Evolutionary conservation across 2,888 invertebrate genomes (phyloP).

Genomic region (Leistus spinibarbis): DNA sequence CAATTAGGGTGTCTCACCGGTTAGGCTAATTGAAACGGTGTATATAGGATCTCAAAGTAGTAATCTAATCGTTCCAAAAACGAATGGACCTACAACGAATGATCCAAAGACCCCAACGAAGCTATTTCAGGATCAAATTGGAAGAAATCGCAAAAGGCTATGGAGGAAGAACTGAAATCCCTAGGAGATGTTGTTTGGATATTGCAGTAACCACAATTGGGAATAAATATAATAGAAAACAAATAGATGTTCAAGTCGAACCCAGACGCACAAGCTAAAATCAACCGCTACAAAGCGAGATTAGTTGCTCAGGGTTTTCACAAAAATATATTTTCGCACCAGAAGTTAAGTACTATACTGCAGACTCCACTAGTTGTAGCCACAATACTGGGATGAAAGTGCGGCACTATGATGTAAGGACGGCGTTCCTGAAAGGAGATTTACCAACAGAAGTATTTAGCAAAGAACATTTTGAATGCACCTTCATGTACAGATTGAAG

Average conservation of each 20-base stretch:
- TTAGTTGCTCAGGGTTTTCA: neutral
- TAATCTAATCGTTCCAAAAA: too few species aligned
- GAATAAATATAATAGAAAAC: neutral
- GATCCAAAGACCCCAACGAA: neutral
- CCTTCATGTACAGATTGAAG: conserved; percentile 27
- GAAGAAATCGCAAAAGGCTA: neutral
- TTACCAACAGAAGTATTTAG: neutral
- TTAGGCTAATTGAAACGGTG: neutral
- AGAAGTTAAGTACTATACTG: conserved; percentile 35
- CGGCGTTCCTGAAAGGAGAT: conserved; percentile 25
- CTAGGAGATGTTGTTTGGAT: neutral
- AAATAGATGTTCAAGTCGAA: neutral
- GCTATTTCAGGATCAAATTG: neutral
- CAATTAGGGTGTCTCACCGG: neutral
- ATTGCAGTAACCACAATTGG: neutral
- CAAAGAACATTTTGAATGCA: conserved; percentile 13
- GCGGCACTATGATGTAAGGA: conserved; percentile 16
- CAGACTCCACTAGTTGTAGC: conserved; percentile 40
- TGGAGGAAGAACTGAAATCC: neutral
- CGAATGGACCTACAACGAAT: too few species aligned
- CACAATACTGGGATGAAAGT: conserved; percentile 23
- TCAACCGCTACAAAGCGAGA: neutral
- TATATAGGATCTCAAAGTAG: too few species aligned
- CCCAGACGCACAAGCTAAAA: conserved; percentile 24
- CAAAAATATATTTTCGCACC: neutral